phyloP scores from a whole-genome alignment of 2,113 vertebrate species.

The Phylloscopus trochiloides region DNA sequence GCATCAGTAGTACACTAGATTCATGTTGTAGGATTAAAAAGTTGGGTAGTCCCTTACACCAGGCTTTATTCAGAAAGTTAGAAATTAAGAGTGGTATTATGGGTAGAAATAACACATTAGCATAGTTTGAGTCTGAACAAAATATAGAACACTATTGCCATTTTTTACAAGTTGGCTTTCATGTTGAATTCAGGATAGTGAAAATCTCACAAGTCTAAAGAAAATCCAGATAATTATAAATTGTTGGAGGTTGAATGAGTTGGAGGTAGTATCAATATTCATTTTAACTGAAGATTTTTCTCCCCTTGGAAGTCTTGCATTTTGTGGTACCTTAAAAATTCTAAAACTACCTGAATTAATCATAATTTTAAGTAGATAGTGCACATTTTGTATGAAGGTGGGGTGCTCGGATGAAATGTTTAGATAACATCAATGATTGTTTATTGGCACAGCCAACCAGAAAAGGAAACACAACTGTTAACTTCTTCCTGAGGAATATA shows the following conservation, averaged over 20 bases:
- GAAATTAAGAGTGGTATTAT: background rate
- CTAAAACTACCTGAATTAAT: background rate
- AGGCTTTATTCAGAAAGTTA: background rate
- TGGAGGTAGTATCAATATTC: background rate
- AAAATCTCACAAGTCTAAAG: background rate
- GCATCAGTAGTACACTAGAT: background rate
- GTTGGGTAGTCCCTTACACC: background rate
- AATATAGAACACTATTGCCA: background rate
- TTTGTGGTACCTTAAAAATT: background rate
- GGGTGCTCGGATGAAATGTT: background rate
- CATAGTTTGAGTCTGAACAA: background rate
- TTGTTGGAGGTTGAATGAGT: background rate
- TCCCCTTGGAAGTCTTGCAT: background rate
- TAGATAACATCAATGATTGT: background rate
- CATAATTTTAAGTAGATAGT: background rate
- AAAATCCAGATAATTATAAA: background rate
- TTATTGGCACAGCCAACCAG: background rate
- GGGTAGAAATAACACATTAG: background rate
- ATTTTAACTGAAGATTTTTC: background rate
- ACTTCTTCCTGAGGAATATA: background rate
- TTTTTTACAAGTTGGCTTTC: background rate
- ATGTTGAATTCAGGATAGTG: background rate
- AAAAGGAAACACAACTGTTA: background rate
- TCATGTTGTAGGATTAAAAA: background rate
- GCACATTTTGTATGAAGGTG: background rate